phyloP scores from a whole-genome alignment of 2,113 vertebrate genomes.

The Jacana jacana region DNA sequence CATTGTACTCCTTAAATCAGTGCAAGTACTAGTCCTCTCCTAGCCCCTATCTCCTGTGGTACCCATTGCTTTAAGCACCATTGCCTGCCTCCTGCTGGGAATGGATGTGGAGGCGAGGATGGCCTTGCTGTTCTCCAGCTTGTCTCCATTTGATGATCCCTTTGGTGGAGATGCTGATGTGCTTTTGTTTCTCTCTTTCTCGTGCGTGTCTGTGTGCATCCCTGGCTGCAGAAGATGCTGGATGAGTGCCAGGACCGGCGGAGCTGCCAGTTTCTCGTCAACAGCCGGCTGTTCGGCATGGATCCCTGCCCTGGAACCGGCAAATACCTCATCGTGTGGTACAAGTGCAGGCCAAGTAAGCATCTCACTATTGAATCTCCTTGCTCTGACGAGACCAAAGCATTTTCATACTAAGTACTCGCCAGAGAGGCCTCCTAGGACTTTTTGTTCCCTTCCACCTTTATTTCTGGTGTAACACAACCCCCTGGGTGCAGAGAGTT shows the following conservation, averaged over 20 bases:
- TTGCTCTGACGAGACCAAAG: background rate
- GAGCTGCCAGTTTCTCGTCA: constrained; percentile 88
- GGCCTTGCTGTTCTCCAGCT: background rate
- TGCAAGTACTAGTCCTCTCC: background rate
- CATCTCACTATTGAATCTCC: background rate
- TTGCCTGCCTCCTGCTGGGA: rapidly evolving
- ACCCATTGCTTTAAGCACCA: rapidly evolving
- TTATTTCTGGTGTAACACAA: background rate
- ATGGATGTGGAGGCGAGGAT: background rate
- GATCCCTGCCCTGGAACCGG: constrained; percentile 85
- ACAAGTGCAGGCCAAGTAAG: constrained; percentile 93
- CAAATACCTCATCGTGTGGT: constrained; percentile 88
- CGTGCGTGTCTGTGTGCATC: background rate
- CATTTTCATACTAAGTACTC: background rate
- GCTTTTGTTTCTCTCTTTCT: constrained; percentile 39
- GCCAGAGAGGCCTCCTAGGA: background rate
- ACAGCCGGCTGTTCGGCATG: constrained; percentile 84
- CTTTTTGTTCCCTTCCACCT: background rate
- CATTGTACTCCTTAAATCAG: background rate
- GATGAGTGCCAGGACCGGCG: constrained; percentile 90
- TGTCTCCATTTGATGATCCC: rapidly evolving
- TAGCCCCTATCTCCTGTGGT: rapidly evolving
- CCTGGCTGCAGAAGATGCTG: constrained; percentile 83
- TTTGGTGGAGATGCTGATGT: background rate
- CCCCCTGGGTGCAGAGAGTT: rapidly evolving